Evolutionary conservation across 2,113 vertebrate genomes (phyloP).

Genomic region (Petaurus breviceps): DNA sequence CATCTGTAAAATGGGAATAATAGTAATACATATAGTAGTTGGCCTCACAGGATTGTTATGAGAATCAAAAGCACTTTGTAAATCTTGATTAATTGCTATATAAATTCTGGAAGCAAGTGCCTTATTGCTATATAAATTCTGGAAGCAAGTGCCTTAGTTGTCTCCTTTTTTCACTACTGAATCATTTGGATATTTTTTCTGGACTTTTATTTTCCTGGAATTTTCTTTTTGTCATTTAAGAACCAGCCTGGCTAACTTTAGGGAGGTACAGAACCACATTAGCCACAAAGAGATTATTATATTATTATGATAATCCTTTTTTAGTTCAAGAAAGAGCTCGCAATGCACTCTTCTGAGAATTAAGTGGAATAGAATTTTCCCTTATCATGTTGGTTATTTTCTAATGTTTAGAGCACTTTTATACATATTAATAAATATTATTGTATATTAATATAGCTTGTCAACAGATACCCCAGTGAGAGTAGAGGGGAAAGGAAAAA

Average conservation of each 20-base stretch:
- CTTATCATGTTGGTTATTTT: not conserved
- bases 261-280: not conserved
- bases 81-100: not conserved
- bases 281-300: not conserved
- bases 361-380: not conserved
- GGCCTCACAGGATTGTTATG: slow-evolving; percentile 32
- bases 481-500: not conserved
- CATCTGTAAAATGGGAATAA: slow-evolving; percentile 24
- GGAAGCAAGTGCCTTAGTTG: not conserved
- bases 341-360: not conserved
- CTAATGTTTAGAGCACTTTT: not conserved
- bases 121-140: not conserved
- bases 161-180: not conserved
- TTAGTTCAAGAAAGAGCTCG: not conserved
- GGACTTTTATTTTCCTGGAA: not conserved
- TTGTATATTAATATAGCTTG: not conserved
- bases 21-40: not conserved
- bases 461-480: not conserved
- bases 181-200: not conserved
- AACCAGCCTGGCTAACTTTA: not conserved
- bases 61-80: slow-evolving; percentile 32
- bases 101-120: not conserved
- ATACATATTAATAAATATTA: not conserved
- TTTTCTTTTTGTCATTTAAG: not conserved
- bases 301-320: not conserved